These are phyloP conservation scores for Platyrinchus mystaceus DNA, from an alignment of 2,797 vertebrate species.

Conservation along the genomic window DNA sequence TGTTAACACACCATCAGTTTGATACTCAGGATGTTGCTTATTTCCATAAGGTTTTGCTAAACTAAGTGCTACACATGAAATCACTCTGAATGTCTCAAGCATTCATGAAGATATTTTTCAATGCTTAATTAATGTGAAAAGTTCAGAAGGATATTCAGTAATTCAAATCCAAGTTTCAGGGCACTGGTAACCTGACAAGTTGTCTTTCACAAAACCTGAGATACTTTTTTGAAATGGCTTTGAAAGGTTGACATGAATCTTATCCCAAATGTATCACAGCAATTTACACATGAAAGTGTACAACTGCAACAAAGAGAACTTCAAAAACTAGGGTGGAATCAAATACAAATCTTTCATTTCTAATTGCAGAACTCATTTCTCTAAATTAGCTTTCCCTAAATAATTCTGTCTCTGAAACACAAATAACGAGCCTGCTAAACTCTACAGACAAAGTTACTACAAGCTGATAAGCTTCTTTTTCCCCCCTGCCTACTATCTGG, in stretches of 20 bases:
- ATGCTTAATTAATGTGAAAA: background rate
- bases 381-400: background rate
- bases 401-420: background rate
- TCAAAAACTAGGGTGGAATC: background rate
- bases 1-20: background rate
- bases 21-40: background rate
- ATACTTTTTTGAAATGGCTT: background rate
- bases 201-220: background rate
- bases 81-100: background rate
- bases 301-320: background rate
- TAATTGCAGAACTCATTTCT: background rate
- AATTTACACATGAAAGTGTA: slow-evolving; percentile 9
- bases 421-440: background rate
- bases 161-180: background rate
- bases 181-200: background rate
- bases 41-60: background rate
- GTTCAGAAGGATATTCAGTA: background rate
- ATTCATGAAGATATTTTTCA: background rate
- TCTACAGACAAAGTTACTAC: background rate
- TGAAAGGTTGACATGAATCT: background rate
- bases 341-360: slow-evolving; percentile 1
- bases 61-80: background rate
- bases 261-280: background rate
- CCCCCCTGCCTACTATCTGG: background rate
- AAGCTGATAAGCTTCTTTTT: background rate